Conservation (phyloP, 1,140 invertebrate genomes). For the Drosophila auraria region DNA sequence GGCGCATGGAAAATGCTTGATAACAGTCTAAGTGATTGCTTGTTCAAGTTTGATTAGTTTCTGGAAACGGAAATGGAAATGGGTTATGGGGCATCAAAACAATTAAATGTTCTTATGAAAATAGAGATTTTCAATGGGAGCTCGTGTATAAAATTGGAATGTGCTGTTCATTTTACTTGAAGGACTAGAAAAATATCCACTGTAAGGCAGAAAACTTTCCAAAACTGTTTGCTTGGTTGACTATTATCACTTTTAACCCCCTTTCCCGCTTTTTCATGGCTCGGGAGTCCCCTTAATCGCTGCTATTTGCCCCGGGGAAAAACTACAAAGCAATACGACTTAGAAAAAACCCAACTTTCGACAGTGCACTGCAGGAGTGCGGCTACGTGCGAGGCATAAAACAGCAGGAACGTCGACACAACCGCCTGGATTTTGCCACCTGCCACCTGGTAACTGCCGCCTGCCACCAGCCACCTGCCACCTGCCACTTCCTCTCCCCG, state of each 20-base stretch:
- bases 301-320: constrained; percentile 9
- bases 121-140: not conserved
- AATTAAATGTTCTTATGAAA: not conserved
- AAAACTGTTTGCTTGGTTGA: not conserved
- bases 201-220: not conserved
- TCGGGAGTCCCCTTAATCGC: constrained; percentile 39
- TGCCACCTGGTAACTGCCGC: constrained; percentile 18
- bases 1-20: not conserved
- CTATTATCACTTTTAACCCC: constrained; percentile 1
- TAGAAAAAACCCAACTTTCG: constrained; percentile 37
- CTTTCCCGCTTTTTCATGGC: constrained; percentile 6
- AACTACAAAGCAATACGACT: constrained; percentile 29
- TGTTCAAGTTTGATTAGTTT: not conserved
- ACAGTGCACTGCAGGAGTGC: constrained; percentile 46
- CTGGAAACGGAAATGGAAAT: not conserved
- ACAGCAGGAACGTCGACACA: constrained; percentile 25
- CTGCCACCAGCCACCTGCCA: constrained; percentile 8
- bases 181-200: not conserved
- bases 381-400: constrained; percentile 68
- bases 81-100: not conserved
- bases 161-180: not conserved
- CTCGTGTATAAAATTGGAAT: not conserved
- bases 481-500: not conserved
- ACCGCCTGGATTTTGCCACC: constrained; percentile 32
- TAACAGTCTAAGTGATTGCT: constrained; percentile 3